These are phyloP conservation scores for Sesia apiformis DNA, from an alignment of 2,888 invertebrate genomes.

Conservation along the genomic window DNA sequence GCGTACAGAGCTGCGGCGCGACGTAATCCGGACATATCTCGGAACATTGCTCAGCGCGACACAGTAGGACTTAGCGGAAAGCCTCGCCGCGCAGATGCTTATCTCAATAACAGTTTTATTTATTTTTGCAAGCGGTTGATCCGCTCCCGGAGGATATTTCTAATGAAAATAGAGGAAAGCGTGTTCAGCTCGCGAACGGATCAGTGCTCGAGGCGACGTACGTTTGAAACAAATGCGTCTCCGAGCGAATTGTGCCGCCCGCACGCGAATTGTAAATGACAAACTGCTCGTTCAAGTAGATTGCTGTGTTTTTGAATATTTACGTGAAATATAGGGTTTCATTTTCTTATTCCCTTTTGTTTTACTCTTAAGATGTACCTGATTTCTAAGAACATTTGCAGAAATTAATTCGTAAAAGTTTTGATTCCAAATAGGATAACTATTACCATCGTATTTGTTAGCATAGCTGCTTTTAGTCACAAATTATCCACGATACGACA, in stretches of 20 bases:
- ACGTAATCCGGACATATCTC: slow-evolving; percentile 70
- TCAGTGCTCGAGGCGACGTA: slow-evolving; percentile 11
- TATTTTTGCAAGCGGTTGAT: slow-evolving; percentile 70
- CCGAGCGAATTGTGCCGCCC: slow-evolving; percentile 2
- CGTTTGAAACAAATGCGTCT: slow-evolving; percentile 1
- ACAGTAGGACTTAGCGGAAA: slow-evolving; percentile 70
- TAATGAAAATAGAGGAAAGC: slow-evolving; percentile 63
- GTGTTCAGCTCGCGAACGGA: slow-evolving; percentile 16
- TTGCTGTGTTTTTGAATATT: background rate
- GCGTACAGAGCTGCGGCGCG: slow-evolving; percentile 40
- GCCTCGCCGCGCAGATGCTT: slow-evolving; percentile 69
- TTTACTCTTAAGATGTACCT: no score
- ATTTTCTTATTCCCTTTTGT: no score
- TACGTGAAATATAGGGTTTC: no score
- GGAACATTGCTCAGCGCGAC: slow-evolving; percentile 70
- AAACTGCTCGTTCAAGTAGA: slow-evolving; percentile 8
- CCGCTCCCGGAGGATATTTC: slow-evolving; percentile 56
- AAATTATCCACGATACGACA: no score
- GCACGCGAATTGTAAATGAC: slow-evolving; percentile 17
- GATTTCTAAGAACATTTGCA: no score
- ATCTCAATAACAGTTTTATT: slow-evolving; percentile 75
- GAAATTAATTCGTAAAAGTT: no score
- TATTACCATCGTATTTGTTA: no score
- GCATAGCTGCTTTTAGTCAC: no score
- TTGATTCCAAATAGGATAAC: no score